phyloP scores from a whole-genome alignment of 1,140 invertebrate species.

The Bemisia tabaci region DNA sequence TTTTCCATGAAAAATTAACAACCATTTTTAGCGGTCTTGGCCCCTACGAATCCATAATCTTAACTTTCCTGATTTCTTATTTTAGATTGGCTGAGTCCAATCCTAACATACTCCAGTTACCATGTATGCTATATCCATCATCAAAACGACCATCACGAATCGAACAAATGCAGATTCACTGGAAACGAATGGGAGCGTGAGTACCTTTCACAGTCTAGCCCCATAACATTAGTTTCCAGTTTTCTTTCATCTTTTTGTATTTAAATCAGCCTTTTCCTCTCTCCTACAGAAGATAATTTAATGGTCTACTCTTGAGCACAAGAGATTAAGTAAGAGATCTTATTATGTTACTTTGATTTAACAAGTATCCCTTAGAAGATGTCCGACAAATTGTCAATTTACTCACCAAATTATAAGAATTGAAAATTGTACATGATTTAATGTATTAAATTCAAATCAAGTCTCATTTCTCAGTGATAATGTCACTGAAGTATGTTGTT shows the following conservation, averaged over 20 bases:
- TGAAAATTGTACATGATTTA: too few relatives aligned
- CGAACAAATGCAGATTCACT: constrained; percentile 34
- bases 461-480: too few relatives aligned
- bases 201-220: constrained; percentile 17
- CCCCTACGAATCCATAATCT: too few relatives aligned
- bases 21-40: too few relatives aligned
- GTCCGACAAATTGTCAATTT: too few relatives aligned
- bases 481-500: too few relatives aligned
- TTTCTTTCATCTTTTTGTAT: background rate
- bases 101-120: constrained; percentile 1
- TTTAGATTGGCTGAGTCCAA: background rate
- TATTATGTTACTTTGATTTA: constrained; percentile 13
- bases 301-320: background rate
- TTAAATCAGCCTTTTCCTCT: too few relatives aligned
- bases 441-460: too few relatives aligned
- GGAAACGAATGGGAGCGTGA: constrained; percentile 35
- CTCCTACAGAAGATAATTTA: background rate
- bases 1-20: too few relatives aligned
- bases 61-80: too few relatives aligned
- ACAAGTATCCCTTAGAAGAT: constrained; percentile 19
- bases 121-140: constrained; percentile 16
- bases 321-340: background rate
- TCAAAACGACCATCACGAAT: constrained; percentile 32
- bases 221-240: background rate
- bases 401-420: too few relatives aligned